A percentile compares a stretch with the other conserved stretches of the same genome.
Conservation (phyloP, 1,140 invertebrate genomes). For the Sitodiplosis mosellana region DNA sequence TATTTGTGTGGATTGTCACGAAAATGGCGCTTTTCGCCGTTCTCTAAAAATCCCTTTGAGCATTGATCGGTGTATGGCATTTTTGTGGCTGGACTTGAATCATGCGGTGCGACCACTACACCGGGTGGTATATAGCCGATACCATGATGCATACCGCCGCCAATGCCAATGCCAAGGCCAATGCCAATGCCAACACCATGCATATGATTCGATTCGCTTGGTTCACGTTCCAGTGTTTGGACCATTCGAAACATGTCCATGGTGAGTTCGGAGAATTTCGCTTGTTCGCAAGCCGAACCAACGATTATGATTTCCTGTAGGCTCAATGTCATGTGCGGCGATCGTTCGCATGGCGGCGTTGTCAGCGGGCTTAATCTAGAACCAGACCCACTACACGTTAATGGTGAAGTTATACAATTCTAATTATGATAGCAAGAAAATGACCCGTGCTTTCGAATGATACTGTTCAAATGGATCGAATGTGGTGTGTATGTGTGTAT, state of each 20-base stretch:
- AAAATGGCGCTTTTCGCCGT: conserved; percentile 43
- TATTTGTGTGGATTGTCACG: conserved; percentile 95
- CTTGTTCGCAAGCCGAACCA: conserved; percentile 83
- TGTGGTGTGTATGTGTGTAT: neutral
- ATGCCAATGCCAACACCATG: conserved; percentile 1
- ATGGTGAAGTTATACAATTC: conserved; percentile 21
- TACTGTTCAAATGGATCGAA: too few relatives aligned
- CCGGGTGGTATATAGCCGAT: conserved; percentile 31
- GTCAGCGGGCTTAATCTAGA: conserved; percentile 62
- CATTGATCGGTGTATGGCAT: conserved; percentile 40
- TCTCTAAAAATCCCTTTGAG: conserved; percentile 45
- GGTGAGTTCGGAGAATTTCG: conserved; percentile 94
- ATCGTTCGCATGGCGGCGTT: conserved; percentile 73
- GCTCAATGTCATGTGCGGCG: conserved; percentile 64
- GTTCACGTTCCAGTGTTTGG: conserved; percentile 84
- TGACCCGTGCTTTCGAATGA: conserved; percentile 25
- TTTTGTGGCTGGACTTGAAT: conserved; percentile 66
- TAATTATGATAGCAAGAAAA: conserved; percentile 9
- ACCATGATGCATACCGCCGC: conserved; percentile 31
- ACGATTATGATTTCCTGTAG: conserved; percentile 91
- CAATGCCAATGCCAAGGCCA: conserved; percentile 19
- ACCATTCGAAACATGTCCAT: conserved; percentile 97
- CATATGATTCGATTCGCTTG: conserved; percentile 45
- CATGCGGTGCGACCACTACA: conserved; percentile 18
- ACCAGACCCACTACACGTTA: conserved; percentile 26